Base-by-base conservation (phyloP, 2,113 vertebrate species). In the Mesocricetus auratus region DNA sequence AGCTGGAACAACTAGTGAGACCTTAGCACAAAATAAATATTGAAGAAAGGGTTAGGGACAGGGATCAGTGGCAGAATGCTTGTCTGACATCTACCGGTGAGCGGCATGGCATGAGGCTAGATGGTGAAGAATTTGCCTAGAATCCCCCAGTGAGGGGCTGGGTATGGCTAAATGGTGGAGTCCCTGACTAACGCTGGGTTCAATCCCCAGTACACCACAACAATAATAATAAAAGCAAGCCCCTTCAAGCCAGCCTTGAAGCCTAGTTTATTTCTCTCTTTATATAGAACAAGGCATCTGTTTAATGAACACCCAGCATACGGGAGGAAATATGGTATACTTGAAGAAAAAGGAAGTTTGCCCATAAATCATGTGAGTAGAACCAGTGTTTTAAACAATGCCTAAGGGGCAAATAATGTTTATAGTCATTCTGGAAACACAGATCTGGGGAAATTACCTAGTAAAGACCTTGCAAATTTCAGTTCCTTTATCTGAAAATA, bases 361-460 rank as follows among this genome's bases (percentile, higher is more conserved):
- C 96, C 94, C 96, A 97, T 97, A 97, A 98, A 97, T 98, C 97
- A 96, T 90, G 82, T 74, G 75, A 64, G 85, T 90, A 87, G 92
- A 96, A 97, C 85, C 92, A 94, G 88, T 89, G 94, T 97, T 97
- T 92, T 96, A 96, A 96, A 96, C 90, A 98, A 96, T 95, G 89
- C 95, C 93, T 89, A 96, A 97, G 94, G 96, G 96, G 90, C 88
- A 97, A 96, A 97, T 97, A 95, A 97, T 96, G 92, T 97, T 96
- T 98, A 96, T 82, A 96, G 88, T 92, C 94, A 89, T 96, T 92
- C 95, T 94, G 75, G 88, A 96, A 95, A 96, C 96, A 92, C 90
- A 95, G 75, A 97, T 96, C 96, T 77, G 64, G 92, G 71, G 9
- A 96, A 96, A 95, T 68, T 92, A 77, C 90, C 90, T 58, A 93